A percentile compares a stretch with the other conserved stretches of the same genome.
Evolutionary conservation across 1,140 invertebrate species (phyloP).

Genomic region (Rhopalosiphum maidis): DNA sequence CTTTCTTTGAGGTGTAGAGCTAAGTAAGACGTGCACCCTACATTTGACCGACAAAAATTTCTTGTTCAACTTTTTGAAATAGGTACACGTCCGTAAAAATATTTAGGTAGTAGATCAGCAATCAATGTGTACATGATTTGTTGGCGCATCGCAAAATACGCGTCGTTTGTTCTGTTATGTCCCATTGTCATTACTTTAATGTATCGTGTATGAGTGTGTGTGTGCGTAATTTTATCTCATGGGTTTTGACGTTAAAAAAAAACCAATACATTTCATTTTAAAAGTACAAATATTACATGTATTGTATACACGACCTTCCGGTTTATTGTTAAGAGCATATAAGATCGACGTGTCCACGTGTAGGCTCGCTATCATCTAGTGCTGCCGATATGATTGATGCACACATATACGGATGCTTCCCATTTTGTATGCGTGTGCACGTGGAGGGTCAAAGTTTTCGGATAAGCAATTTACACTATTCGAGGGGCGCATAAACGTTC

Average conservation of each 20-base stretch:
- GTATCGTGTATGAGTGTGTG: not conserved
- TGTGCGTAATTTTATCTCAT: not conserved
- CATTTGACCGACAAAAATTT: not conserved
- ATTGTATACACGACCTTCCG: not conserved
- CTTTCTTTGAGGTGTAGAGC: not conserved
- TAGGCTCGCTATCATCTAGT: not conserved
- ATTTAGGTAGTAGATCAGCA: not conserved
- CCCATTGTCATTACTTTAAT: not conserved
- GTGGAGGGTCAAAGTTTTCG: constrained; percentile 40
- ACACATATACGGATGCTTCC: not conserved
- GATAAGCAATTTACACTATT: constrained; percentile 40
- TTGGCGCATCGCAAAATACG: not conserved
- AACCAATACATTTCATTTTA: not conserved
- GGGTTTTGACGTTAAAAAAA: not conserved
- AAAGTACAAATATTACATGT: constrained; percentile 21
- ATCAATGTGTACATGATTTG: not conserved
- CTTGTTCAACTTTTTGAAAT: not conserved
- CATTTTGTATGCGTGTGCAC: not conserved
- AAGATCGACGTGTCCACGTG: not conserved
- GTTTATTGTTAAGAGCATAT: not conserved
- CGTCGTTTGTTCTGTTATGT: not conserved
- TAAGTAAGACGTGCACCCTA: not conserved
- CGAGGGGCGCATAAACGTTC: not conserved
- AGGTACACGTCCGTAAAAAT: not conserved
- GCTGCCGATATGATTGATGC: constrained; percentile 35